Evolutionary conservation across 2,113 vertebrate genomes (phyloP).

Genomic region (Nibea albiflora): DNA sequence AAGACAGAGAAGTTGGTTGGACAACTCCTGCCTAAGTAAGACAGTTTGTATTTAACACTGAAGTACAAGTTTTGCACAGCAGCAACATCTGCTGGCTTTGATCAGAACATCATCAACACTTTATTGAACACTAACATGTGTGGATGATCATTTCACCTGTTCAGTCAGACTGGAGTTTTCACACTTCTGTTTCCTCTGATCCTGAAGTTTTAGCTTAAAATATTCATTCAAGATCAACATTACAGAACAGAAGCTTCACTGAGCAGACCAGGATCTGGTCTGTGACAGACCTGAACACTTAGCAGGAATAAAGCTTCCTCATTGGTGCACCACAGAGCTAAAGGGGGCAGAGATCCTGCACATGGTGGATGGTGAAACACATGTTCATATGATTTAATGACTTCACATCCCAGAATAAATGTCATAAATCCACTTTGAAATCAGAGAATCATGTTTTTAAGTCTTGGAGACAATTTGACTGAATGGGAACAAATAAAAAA

Average conservation of each 20-base stretch:
- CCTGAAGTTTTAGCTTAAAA: too few species aligned
- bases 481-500: too few species aligned
- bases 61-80: not conserved
- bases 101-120: not conserved
- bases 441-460: not conserved
- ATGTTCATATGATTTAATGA: too few species aligned
- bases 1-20: slow-evolving; percentile 89
- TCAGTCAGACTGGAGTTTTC: not conserved
- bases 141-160: not conserved
- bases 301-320: too few species aligned
- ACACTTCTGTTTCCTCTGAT: not conserved
- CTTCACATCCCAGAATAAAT: too few species aligned
- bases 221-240: too few species aligned
- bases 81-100: not conserved
- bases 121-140: not conserved
- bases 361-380: not conserved
- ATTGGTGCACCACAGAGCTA: too few species aligned
- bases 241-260: too few species aligned
- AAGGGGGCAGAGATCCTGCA: too few species aligned
- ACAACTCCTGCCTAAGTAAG: slow-evolving; percentile 89
- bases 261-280: too few species aligned
- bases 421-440: not conserved
- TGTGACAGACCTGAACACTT: too few species aligned
- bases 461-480: too few species aligned
- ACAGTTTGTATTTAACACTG: not conserved